Percentiles rank a stretch among this genome's conserved stretches.
These are phyloP conservation scores for Callitettix versicolor DNA, from an alignment of 1,140 invertebrate species.

Conservation along the genomic window DNA sequence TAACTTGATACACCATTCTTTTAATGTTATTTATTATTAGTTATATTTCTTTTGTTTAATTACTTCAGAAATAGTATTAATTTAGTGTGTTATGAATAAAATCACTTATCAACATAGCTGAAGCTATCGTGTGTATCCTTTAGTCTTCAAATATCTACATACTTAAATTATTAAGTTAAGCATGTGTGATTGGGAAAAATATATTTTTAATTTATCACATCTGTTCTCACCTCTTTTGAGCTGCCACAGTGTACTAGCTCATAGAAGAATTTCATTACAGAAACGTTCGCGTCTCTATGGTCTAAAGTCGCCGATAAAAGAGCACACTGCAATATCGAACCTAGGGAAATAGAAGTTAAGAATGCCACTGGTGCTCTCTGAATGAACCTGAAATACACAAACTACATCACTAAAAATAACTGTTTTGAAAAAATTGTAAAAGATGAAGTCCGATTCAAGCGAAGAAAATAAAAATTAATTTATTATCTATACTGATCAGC, in stretches of 20 bases:
- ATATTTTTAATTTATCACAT: too few relatives aligned
- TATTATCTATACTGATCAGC: too few relatives aligned
- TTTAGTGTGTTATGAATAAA: too few relatives aligned
- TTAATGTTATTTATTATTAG: too few relatives aligned
- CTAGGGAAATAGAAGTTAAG: conserved; percentile 57
- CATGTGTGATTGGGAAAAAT: too few relatives aligned
- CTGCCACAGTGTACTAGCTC: conserved; percentile 62
- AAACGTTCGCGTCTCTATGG: conserved; percentile 90
- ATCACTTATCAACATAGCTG: too few relatives aligned
- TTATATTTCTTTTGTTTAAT: too few relatives aligned
- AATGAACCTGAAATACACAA: conserved; percentile 55
- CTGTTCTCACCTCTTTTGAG: conserved; percentile 40
- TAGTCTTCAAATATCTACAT: too few relatives aligned
- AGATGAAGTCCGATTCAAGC: conserved; percentile 3
- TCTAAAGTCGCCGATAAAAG: conserved; percentile 72
- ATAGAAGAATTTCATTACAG: conserved; percentile 88
- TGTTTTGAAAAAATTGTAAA: neutral
- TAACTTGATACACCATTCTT: too few relatives aligned
- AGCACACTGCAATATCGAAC: conserved; percentile 70
- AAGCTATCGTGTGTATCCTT: too few relatives aligned
- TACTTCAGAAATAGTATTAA: too few relatives aligned
- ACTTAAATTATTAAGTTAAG: too few relatives aligned
- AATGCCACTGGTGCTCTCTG: conserved; percentile 74
- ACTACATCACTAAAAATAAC: conserved; percentile 7
- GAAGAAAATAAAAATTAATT: neutral